Base-by-base conservation (phyloP, 2,888 invertebrate species). In the Melinaea menophilus region DNA sequence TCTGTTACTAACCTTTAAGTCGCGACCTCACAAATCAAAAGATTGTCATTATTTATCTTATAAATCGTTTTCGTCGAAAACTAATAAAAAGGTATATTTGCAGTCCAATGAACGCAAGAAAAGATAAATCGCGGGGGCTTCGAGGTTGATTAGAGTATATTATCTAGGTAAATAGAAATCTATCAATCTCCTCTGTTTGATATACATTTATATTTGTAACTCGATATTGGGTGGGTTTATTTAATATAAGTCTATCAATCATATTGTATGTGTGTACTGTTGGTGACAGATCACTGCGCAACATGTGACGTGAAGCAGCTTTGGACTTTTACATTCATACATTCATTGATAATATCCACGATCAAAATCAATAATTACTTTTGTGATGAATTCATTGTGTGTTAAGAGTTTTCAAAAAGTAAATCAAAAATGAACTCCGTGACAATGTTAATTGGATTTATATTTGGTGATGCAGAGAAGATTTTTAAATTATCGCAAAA, bases 211-310 rank as follows among this genome's bases (percentile, higher is more conserved):
- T 83, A 80, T 86, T 86, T 85, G 84, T 85, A 88, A 86, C 77
- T 86, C 84, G 84, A 89, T 87, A 88, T 86, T 76, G 82, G 76
- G 76, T 77, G 74, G 85, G 82, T 86, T 86, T 88, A 88, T 89
- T 89, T 86, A 88, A 87, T 88, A 87, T 85, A 84, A 56, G 79
- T 74, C 80, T 82, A 90, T 90, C 89, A 86, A 90, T 90, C 89
- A 88, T 77, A 67, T 68, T 75, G 77, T 75, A 78, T 79, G 77
- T 71, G 75, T 76, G 79, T 75, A 75, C 79, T 22, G 22, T 71
- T 74, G 85, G 84, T 82, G 88, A 89, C 88, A 87, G 84, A 82
- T 83, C 79, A 75, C 73, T 75, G 79, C 74, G 82, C 83, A 84
- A 85, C 84, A 84, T 80, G 82, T 84, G 79, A 84, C 79, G 74